Conservation (phyloP, 2,888 invertebrate genomes). For the Nysson spinosus region DNA sequence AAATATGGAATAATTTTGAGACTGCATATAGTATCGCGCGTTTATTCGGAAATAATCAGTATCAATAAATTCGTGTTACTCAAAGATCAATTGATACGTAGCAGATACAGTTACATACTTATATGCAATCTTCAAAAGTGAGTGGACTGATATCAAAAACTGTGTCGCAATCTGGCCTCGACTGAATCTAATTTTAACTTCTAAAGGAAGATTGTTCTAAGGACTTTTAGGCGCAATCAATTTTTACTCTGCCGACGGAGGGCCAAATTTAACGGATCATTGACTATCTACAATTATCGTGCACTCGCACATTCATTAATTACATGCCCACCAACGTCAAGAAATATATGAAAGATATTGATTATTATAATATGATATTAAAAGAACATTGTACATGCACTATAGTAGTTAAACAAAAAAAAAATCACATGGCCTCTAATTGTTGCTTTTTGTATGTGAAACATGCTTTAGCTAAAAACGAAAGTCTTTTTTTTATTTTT, state of each 20-base stretch:
- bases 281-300: conserved; percentile 57
- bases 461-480: conserved; percentile 71
- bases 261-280: conserved; percentile 66
- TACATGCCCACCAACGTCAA: conserved; percentile 43
- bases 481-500: conserved; percentile 59
- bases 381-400: conserved; percentile 72
- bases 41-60: conserved; percentile 27
- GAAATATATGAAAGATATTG: conserved; percentile 61
- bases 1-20: conserved; percentile 40
- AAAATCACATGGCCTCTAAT: conserved; percentile 74
- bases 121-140: conserved; percentile 52
- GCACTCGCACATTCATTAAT: conserved; percentile 57
- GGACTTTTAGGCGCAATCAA: conserved; percentile 53
- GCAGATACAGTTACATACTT: conserved; percentile 21
- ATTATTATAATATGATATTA: conserved; percentile 60
- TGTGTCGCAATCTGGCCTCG: conserved; percentile 68
- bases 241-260: conserved; percentile 70
- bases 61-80: conserved; percentile 14
- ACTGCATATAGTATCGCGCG: conserved; percentile 49
- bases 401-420: conserved; percentile 67
- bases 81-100: conserved; percentile 20
- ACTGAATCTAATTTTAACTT: conserved; percentile 69
- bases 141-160: conserved; percentile 25
- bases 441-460: conserved; percentile 76
- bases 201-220: conserved; percentile 54